Evolutionary conservation across 2,113 vertebrate genomes (phyloP).

Genomic region (Trichomycterus rosablanca): DNA sequence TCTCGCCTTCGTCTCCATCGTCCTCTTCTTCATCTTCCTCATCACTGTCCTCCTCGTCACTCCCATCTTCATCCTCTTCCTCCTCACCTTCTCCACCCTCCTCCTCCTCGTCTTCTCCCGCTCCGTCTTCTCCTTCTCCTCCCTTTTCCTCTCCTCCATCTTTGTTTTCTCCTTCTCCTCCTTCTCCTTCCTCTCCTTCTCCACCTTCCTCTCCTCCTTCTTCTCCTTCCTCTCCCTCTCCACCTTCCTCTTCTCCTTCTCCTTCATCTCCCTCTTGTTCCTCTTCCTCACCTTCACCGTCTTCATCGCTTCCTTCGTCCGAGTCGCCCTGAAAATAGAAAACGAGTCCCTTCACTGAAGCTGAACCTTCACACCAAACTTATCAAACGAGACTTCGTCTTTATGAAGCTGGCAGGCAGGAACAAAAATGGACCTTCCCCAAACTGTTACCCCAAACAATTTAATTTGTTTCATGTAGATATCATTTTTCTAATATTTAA

Average conservation of each 20-base stretch:
- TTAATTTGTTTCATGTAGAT: too few species aligned
- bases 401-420: not conserved
- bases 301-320: constrained; percentile 21
- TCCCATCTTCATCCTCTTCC: not conserved
- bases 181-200: not conserved
- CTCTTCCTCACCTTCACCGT: not conserved
- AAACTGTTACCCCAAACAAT: too few species aligned
- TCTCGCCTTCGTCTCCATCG: not conserved
- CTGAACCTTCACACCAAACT: not conserved
- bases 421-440: too few species aligned
- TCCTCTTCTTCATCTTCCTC: not conserved
- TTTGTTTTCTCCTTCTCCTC: not conserved
- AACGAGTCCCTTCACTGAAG: not conserved
- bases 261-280: not conserved
- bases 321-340: constrained; percentile 18
- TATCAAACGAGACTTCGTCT: not conserved
- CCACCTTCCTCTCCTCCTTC: not conserved
- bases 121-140: not conserved
- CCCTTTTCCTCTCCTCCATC: not conserved
- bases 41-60: not conserved
- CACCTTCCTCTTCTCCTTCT: not conserved
- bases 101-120: not conserved
- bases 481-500: not conserved
- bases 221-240: not conserved
- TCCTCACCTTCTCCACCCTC: not conserved